A percentile compares a stretch with the other conserved stretches of the same genome.
These are phyloP conservation scores for Clarias pachynema DNA, from an alignment of 2,797 vertebrate genomes.

Conservation along the genomic window DNA sequence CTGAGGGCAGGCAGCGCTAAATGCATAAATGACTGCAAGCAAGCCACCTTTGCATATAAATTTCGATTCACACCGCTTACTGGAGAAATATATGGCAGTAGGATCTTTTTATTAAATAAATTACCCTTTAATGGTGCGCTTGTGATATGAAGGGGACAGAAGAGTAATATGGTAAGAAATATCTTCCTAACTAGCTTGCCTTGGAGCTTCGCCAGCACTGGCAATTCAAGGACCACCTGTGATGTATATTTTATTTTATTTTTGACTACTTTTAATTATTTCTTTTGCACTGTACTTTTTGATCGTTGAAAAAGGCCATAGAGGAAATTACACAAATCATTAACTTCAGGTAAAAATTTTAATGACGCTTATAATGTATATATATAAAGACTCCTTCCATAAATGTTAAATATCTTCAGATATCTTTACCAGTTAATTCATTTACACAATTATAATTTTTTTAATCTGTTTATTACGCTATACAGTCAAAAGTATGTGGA, in stretches of 20 bases:
- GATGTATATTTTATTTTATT: conserved; percentile 62
- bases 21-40: conserved; percentile 68
- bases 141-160: conserved; percentile 31
- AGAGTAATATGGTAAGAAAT: conserved; percentile 51
- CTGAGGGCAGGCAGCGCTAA: conserved; percentile 43
- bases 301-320: conserved; percentile 72
- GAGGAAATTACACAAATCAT: conserved; percentile 67
- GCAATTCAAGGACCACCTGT: conserved; percentile 71
- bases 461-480: not conserved
- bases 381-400: not conserved
- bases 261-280: conserved; percentile 65
- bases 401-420: not conserved
- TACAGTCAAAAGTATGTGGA: not conserved
- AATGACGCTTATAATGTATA: conserved; percentile 62
- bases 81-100: conserved; percentile 46
- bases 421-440: not conserved
- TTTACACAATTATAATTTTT: not conserved
- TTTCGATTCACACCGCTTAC: conserved; percentile 59
- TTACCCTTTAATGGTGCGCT: conserved; percentile 36
- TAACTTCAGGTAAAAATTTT: conserved; percentile 69
- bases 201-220: conserved; percentile 67
- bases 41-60: conserved; percentile 67
- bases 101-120: conserved; percentile 48
- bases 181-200: conserved; percentile 65
- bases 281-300: conserved; percentile 69